Evolutionary conservation across 2,113 vertebrate species (phyloP), one percentile per base, ranked within the genome.

Genomic region (Cyprinus carpio): DNA sequence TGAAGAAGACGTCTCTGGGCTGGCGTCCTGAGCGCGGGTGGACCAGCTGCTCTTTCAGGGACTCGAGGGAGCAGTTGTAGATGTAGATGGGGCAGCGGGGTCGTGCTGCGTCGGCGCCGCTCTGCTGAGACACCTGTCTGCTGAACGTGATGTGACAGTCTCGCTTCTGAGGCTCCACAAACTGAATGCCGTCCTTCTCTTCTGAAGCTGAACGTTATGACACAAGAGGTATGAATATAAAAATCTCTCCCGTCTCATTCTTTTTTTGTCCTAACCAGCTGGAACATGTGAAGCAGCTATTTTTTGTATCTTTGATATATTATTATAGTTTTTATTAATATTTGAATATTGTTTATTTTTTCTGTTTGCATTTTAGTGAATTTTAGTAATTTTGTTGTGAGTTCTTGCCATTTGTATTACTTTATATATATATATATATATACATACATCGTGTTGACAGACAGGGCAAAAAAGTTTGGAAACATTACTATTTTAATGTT

Each of bases 61-160:
- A 90, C 60, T 99, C 97, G 90, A 98, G 89, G 0, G 97, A 96
- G 87, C 98, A 99, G 93, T 94, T 99, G 90, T 99, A 99, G 87
- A 99, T 91, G 6, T 97, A 99, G 83, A 99, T 93, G 12, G 98
- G 98, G 91, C 97, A 99, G 86, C 94, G 95, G 0, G 95, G 91
- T 0, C 96, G 96, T 72, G 90, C 91, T 46, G 91, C 87, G 1
- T 96, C 95, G 0, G 89, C 23, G 4, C 90, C n/a, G 76, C 96
- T 96, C 51, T 95, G 93, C 67, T 96, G 95, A 0, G 96, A 96
- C 82, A 84, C 87, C 91, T 96, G 97, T 18, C 90, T 91, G 60
- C 94, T 94, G 86, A 96, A 91, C 29, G 92, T 95, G 90, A 95
- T 93, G 64, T 92, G 94, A 0, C 93, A 83, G 13, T 97, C 96